Evolutionary conservation across 2,113 vertebrate species (phyloP).

Genomic region (Oostethus manadensis): DNA sequence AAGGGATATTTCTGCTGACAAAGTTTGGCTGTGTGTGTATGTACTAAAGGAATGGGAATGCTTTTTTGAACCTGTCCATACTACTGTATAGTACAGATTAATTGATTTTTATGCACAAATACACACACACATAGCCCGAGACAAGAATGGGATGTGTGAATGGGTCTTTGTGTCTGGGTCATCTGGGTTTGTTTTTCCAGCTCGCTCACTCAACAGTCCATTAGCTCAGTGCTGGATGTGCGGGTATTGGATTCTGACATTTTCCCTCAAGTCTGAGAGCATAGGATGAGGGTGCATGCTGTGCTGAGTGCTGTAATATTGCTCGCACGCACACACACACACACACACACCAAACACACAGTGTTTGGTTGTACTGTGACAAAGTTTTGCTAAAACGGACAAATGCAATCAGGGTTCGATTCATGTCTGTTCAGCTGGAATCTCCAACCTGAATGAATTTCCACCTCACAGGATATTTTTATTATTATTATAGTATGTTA

Average conservation of each 20-base stretch:
- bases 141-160: slow-evolving; percentile 56
- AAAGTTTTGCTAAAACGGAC: slow-evolving; percentile 21
- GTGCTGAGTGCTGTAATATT: slow-evolving; percentile 55
- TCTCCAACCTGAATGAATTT: slow-evolving; percentile 23
- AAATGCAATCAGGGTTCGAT: slow-evolving; percentile 21
- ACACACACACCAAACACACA: slow-evolving; percentile 16
- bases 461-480: too few relatives aligned
- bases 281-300: slow-evolving; percentile 52
- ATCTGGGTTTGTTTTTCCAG: slow-evolving; percentile 61
- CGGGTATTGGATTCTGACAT: slow-evolving; percentile 65
- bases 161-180: slow-evolving; percentile 58
- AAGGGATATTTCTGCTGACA: neutral
- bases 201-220: slow-evolving; percentile 66
- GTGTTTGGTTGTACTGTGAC: slow-evolving; percentile 12
- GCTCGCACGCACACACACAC: slow-evolving; percentile 19
- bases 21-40: neutral
- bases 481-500: too few relatives aligned
- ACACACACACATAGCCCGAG: slow-evolving; percentile 7
- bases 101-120: slow-evolving; percentile 46
- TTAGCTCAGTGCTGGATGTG: slow-evolving; percentile 64
- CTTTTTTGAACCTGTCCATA: slow-evolving; percentile 28
- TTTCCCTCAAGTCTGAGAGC: slow-evolving; percentile 61
- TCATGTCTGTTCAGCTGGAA: slow-evolving; percentile 18
- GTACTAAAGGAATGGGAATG: slow-evolving; percentile 15
- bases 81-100: slow-evolving; percentile 33